Evolutionary conservation across 2,888 invertebrate species (phyloP), one percentile per base, ranked within the genome.

Genomic region (Aphodius sticticus): DNA sequence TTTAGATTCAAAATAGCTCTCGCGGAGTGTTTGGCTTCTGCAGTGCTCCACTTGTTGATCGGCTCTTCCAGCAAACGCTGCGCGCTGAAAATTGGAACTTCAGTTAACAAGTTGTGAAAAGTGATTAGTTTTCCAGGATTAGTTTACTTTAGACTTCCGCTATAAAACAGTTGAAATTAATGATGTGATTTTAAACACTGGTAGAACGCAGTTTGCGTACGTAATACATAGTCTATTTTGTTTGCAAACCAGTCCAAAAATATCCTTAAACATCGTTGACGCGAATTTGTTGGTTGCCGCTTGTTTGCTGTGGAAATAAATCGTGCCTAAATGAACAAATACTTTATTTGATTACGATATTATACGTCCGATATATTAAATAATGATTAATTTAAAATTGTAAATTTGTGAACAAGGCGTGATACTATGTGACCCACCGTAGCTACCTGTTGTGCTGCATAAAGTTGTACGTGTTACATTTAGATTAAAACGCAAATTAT

Each of bases 401-500:
- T 26, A 26, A 26, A 26, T 3, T 26, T 26, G 26, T 26, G 26
- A 26, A 26, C 26, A 26, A 26, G 26, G 3, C 26, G 26, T 26
- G 26, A 26, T 26, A 26, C 26, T 26, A 26, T 53, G 53, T 53
- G 53, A 9, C 12, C 9, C 12, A 53, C 9, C 53, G 53, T 53
- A 53, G 2, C 26, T 26, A 53, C 53, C 7, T 53, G 7, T 53
- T 53, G 6, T 53, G 53, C 12, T 53, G 53, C 53, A 53, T 53
- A 12, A 9, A 53, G 12, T 53, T 53, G 53, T 53, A 9, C 12
- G 53, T 53, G 53, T 53, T 53, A 53, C 53, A 53, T 53, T 53
- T 53, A 53, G 53, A 53, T 53, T 53, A 53, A 53, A 53, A 53
- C 53, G 53, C 53, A 53, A 53, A 53, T 53, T 53, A 53, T 53